phyloP scores from a whole-genome alignment of 2,113 vertebrate species.

The Periophthalmus modestus region DNA sequence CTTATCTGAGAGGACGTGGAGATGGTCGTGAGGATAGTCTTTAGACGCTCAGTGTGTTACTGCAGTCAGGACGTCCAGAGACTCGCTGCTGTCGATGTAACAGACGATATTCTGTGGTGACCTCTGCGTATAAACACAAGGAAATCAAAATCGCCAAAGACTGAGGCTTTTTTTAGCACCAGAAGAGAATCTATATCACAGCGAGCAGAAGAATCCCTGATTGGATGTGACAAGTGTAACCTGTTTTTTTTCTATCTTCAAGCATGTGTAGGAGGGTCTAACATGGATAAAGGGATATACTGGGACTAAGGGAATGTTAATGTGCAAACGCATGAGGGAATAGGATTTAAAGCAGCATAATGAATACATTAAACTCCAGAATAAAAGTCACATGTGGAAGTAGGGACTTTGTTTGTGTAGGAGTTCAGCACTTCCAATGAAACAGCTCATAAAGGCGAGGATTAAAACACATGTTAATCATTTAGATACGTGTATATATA shows the following conservation, averaged over 20 bases:
- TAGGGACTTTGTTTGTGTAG: constrained; percentile 1
- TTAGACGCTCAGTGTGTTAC: not conserved
- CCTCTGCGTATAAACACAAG: not conserved
- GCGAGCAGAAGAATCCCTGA: not conserved
- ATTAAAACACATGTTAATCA: not conserved
- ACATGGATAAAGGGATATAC: constrained; percentile 14
- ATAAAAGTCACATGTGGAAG: not conserved
- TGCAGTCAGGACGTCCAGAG: not conserved
- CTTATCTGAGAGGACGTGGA: too few species aligned
- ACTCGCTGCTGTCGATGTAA: not conserved
- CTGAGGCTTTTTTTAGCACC: not conserved
- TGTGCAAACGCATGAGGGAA: constrained; percentile 19
- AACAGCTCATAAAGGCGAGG: not conserved
- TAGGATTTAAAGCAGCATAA: not conserved
- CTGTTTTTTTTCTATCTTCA: not conserved
- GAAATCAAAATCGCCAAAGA: not conserved
- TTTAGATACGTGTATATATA: too few species aligned
- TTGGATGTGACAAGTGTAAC: not conserved
- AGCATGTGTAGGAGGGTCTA: constrained; percentile 23
- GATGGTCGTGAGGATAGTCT: too few species aligned
- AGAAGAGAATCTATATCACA: not conserved
- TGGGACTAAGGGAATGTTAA: constrained; percentile 6
- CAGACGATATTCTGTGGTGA: not conserved
- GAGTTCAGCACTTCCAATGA: not conserved
- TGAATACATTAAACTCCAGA: not conserved